Percentiles rank a stretch among this genome's conserved stretches.
These are phyloP conservation scores for Percopsis transmontana DNA, from an alignment of 2,113 vertebrate genomes.

Conservation along the genomic window DNA sequence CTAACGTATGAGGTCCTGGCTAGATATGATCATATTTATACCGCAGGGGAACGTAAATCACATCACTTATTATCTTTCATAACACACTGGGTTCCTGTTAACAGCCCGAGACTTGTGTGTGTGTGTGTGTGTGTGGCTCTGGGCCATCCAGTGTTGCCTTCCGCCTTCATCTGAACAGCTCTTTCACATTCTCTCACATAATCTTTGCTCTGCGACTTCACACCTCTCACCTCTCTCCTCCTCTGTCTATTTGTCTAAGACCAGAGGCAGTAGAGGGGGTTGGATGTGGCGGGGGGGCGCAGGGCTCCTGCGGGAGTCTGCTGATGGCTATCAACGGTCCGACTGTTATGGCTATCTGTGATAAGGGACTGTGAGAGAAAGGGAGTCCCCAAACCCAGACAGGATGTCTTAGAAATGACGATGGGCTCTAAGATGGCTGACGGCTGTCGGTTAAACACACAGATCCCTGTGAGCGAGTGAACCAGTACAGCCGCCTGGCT, in stretches of 20 bases:
- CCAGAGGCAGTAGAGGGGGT: constrained; percentile 58
- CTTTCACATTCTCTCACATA: constrained; percentile 26
- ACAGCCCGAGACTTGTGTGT: not conserved
- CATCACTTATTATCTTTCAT: constrained; percentile 60
- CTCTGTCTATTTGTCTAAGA: constrained; percentile 75
- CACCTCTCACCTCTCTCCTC: constrained; percentile 31
- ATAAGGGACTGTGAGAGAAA: constrained; percentile 73
- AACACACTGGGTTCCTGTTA: constrained; percentile 23
- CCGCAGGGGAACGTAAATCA: constrained; percentile 43
- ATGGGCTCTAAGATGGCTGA: constrained; percentile 10
- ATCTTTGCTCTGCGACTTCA: constrained; percentile 34
- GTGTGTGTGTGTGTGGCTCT: constrained; percentile 4
- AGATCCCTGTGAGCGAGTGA: not conserved
- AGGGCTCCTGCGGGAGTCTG: constrained; percentile 71
- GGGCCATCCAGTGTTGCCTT: not conserved
- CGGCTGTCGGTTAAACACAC: constrained; percentile 30
- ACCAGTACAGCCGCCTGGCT: not conserved
- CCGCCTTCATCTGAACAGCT: constrained; percentile 9
- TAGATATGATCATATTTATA: constrained; percentile 50
- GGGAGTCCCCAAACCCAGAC: constrained; percentile 27
- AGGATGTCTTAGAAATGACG: not conserved
- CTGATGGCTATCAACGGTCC: constrained; percentile 75
- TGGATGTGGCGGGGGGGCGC: constrained; percentile 30
- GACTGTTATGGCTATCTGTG: constrained; percentile 79
- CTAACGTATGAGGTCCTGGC: constrained; percentile 6